Evolutionary conservation across 35 echinoderm and acorn worm genomes (phyloP), one percentile per base, ranked within the genome.

Genomic region (Apostichopus californicus): DNA sequence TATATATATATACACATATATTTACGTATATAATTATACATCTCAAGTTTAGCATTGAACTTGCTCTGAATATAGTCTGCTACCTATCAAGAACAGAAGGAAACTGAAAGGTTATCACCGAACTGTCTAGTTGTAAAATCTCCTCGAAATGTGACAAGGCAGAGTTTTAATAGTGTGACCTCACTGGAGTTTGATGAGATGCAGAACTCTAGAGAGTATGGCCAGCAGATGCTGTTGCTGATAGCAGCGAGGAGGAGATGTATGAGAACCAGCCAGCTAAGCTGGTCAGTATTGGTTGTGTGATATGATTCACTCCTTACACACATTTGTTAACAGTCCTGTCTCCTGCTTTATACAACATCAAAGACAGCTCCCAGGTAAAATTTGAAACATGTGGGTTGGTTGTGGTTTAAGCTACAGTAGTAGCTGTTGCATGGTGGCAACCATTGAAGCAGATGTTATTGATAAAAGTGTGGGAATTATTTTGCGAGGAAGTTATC

Each of bases 391-490:
- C 64, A 68, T 68, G 18, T 68, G 64, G 64, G 64, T 68, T 68
- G 64, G 64, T 11, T 68, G 64, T 14, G 64, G 64, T 68, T 18
- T 68, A 68, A 8, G 18, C 7, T 46, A n/a, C n/a, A n/a, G n/a
- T n/a, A 3, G 34, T 46, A 46, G 34, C 34, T 46, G 34, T 46
- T 46, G 34, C 34, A 46, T 46, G 34, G 34, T 46, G 34, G 18
- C 18, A 1, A 14, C 11, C 64, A 68, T 68, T 4, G 64, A 68
- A 68, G 55, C 80, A 83, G 80, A 83, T 83, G 80, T 24, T 83
- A 56, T 56, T 83, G 80, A 83, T 83, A 83, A 83, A 34, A 83
- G 80, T 83, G 80, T 83, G 80, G 80, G 80, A 83, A 83, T 4
- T 83, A 83, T 83, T 83, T 83, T 83, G 80, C 9, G 8, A 34